Evolutionary conservation across 2,888 invertebrate genomes (phyloP).

Genomic region (Rhagophthalmus giganteus): DNA sequence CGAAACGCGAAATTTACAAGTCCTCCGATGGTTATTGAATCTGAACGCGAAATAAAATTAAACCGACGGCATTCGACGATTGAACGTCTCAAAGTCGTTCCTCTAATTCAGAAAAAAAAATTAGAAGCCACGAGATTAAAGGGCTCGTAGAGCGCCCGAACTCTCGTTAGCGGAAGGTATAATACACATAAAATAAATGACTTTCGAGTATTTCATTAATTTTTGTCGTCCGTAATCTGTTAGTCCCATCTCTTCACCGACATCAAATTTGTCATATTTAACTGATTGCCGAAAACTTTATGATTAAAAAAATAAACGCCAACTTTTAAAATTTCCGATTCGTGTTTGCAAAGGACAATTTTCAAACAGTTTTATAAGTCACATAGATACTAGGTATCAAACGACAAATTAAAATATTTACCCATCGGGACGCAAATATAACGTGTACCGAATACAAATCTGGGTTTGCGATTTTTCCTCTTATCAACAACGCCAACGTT

Average conservation of each 20-base stretch:
- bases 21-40: conserved; percentile 23
- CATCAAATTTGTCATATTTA: too few relatives aligned
- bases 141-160: too few relatives aligned
- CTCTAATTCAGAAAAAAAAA: too few relatives aligned
- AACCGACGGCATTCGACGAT: conserved; percentile 2
- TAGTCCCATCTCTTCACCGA: too few relatives aligned
- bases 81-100: too few relatives aligned
- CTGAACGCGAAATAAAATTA: conserved; percentile 22
- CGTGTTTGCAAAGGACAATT: conserved; percentile 15
- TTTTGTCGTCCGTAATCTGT: too few relatives aligned
- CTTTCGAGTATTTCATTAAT: conserved; percentile 12
- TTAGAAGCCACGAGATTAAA: too few relatives aligned
- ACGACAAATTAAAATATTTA: conserved; percentile 20
- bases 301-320: too few relatives aligned
- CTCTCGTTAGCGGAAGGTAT: too few relatives aligned
- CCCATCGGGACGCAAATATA: conserved; percentile 15
- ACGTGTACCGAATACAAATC: conserved; percentile 23
- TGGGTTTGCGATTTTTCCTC: conserved; percentile 16
- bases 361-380: conserved; percentile 15
- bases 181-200: conserved; percentile 22
- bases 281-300: too few relatives aligned
- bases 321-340: too few relatives aligned
- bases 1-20: conserved; percentile 21
- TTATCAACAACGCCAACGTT: conserved; percentile 19
- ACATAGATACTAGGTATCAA: too few relatives aligned